These are phyloP conservation scores for Nothocercus julius DNA, from an alignment of 2,113 vertebrate genomes.

Conservation along the genomic window DNA sequence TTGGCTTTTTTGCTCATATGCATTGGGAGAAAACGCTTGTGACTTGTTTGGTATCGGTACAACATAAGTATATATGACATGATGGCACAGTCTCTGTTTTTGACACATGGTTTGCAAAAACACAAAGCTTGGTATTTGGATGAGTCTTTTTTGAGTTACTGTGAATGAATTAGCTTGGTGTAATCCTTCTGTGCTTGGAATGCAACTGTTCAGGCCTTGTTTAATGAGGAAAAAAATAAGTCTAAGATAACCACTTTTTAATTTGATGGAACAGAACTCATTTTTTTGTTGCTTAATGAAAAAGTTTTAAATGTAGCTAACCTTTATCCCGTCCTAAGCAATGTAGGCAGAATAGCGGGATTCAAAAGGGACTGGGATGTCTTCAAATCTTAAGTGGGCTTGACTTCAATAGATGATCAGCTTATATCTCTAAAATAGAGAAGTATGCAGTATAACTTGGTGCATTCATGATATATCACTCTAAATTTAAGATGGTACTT, in stretches of 20 bases:
- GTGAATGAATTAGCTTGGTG: background rate
- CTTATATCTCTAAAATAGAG: background rate
- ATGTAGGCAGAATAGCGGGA: background rate
- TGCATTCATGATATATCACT: background rate
- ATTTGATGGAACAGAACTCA: background rate
- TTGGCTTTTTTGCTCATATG: background rate
- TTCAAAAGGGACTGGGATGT: background rate
- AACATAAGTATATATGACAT: background rate
- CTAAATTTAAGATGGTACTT: background rate
- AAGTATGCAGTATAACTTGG: background rate
- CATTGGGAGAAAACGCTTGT: background rate
- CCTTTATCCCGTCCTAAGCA: background rate
- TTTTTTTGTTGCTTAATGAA: background rate
- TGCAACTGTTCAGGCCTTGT: background rate
- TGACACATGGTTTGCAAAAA: background rate
- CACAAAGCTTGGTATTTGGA: background rate
- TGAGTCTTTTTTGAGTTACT: background rate
- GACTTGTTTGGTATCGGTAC: background rate
- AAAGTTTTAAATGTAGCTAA: background rate
- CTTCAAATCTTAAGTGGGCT: background rate
- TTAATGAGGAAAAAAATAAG: background rate
- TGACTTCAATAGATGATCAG: background rate
- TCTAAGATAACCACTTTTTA: background rate
- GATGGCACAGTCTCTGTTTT: background rate
- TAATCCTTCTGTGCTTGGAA: background rate